Conservation (phyloP, 2,113 vertebrate genomes). For the Herpailurus yagouaroundi region DNA sequence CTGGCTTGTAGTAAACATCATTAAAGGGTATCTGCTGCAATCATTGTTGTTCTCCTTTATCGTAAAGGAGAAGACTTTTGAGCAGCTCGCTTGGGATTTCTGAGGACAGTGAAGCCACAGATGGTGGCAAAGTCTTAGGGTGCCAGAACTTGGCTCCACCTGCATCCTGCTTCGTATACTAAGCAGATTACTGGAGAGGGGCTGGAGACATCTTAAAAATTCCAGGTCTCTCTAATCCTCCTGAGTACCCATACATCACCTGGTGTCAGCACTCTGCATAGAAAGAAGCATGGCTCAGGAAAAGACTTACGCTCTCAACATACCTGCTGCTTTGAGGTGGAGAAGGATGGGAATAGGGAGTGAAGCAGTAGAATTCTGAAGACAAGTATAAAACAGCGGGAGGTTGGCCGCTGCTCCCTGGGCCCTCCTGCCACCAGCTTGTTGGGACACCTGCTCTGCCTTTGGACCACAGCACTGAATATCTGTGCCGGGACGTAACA, state of each 20-base stretch:
- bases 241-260: not conserved
- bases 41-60: not conserved
- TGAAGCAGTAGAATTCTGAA: not conserved
- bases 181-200: not conserved
- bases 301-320: not conserved
- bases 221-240: not conserved
- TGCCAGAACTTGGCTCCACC: not conserved
- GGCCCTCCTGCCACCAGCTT: not conserved
- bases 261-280: not conserved
- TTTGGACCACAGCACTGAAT: not conserved
- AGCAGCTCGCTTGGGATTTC: not conserved
- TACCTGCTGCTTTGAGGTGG: not conserved
- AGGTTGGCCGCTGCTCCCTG: not conserved
- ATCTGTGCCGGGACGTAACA: not conserved
- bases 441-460: not conserved
- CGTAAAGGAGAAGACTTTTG: not conserved
- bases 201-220: not conserved
- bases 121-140: not conserved
- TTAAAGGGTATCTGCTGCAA: not conserved
- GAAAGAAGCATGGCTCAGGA: not conserved
- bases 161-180: not conserved
- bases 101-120: not conserved
- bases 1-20: not conserved
- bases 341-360: no score
- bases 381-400: not conserved